Conservation (phyloP, 2,888 invertebrate species). For the Tiliacea citrago region DNA sequence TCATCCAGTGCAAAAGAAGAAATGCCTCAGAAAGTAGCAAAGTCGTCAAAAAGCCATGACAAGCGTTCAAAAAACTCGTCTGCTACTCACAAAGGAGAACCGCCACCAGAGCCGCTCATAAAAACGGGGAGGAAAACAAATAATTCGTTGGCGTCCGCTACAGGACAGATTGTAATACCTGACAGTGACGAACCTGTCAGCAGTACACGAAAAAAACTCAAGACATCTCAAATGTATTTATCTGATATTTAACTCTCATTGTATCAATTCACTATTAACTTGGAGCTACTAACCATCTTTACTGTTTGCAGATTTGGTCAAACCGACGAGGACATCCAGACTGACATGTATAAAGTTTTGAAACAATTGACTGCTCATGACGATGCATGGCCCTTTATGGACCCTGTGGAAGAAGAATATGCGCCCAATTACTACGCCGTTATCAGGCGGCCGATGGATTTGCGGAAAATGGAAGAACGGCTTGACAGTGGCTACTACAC, state of each 20-base stretch:
- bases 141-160: conserved; percentile 95
- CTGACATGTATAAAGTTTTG: conserved; percentile 97
- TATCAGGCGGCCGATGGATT: conserved; percentile 96
- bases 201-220: conserved; percentile 90
- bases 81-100: conserved; percentile 82
- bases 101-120: conserved; percentile 82
- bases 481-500: conserved; percentile 95
- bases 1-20: conserved; percentile 79
- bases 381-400: conserved; percentile 98
- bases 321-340: conserved; percentile 96
- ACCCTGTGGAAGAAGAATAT: conserved; percentile 97
- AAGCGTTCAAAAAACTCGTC: conserved; percentile 85
- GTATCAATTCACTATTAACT: neutral
- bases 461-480: conserved; percentile 96
- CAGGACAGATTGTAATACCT: conserved; percentile 95
- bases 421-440: conserved; percentile 96
- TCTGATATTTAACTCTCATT: conserved; percentile 4
- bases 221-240: conserved; percentile 93
- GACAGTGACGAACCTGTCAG: conserved; percentile 85
- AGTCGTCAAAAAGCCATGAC: conserved; percentile 79
- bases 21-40: conserved; percentile 84
- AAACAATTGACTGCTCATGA: conserved; percentile 96
- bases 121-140: conserved; percentile 95
- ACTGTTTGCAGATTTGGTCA: conserved; percentile 92
- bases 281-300: conserved; percentile 2